These are phyloP conservation scores for Harpagifer antarcticus DNA, from an alignment of 2,797 vertebrate species.

Conservation along the genomic window DNA sequence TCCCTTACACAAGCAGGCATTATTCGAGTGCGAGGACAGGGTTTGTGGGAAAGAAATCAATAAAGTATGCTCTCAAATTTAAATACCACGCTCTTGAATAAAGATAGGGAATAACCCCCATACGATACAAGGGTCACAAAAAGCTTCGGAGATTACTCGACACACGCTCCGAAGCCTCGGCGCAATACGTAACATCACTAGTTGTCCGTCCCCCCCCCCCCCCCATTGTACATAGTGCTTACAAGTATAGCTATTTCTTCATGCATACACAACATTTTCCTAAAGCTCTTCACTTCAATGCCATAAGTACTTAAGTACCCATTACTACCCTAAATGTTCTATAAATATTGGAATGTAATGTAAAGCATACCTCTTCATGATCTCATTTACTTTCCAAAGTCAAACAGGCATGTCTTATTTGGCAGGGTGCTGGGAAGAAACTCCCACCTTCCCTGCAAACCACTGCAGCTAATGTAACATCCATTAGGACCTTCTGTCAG, in stretches of 20 bases:
- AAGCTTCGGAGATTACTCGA: too few species aligned
- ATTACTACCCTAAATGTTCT: slow-evolving; percentile 44
- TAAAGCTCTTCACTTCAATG: background rate
- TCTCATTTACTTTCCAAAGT: slow-evolving; percentile 54
- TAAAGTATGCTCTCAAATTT: too few species aligned
- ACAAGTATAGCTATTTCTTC: background rate
- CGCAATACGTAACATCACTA: too few species aligned
- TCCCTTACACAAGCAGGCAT: too few species aligned
- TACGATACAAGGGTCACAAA: too few species aligned
- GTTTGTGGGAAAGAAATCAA: too few species aligned
- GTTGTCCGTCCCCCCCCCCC: too few species aligned
- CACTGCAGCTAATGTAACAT: slow-evolving; percentile 29
- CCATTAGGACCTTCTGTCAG: slow-evolving; percentile 41
- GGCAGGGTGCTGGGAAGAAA: slow-evolving; percentile 38
- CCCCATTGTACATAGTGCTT: background rate
- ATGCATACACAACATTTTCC: slow-evolving; percentile 5
- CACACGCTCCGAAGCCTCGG: too few species aligned
- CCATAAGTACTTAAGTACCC: slow-evolving; percentile 1
- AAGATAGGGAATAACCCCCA: too few species aligned
- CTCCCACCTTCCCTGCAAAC: slow-evolving; percentile 18
- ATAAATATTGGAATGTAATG: slow-evolving; percentile 55
- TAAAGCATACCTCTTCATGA: slow-evolving; percentile 35
- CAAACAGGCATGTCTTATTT: slow-evolving; percentile 43
- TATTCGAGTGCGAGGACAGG: too few species aligned
- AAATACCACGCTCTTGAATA: too few species aligned